Percentiles rank a stretch among this genome's conserved stretches.
Conservation (phyloP, 2,888 invertebrate genomes). For the Apomyelois bistriatella region DNA sequence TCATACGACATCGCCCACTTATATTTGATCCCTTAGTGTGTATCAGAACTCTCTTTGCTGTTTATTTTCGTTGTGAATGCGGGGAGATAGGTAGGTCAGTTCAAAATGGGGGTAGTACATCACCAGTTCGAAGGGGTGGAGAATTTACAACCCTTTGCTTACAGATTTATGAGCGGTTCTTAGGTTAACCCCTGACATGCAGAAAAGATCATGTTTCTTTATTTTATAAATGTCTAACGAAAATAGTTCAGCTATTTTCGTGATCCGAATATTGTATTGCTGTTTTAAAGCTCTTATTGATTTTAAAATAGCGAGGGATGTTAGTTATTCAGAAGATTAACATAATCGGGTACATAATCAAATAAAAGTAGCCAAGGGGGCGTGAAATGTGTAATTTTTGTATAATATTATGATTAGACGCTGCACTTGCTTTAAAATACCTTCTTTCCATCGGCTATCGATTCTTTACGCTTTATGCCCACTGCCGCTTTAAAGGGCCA, state of each 20-base stretch:
- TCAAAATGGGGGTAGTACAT: constrained; percentile 47
- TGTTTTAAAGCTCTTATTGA: neutral
- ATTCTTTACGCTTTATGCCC: too few relatives aligned
- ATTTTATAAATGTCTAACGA: constrained; percentile 65
- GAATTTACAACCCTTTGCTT: constrained; percentile 75
- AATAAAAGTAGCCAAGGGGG: too few relatives aligned
- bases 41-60: constrained; percentile 19
- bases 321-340: neutral
- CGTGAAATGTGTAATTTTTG: too few relatives aligned
- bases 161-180: constrained; percentile 67
- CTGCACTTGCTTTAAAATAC: too few relatives aligned
- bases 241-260: constrained; percentile 51
- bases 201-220: constrained; percentile 72
- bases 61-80: constrained; percentile 13
- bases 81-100: constrained; percentile 29
- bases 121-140: constrained; percentile 57
- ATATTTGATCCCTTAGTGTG: constrained; percentile 30
- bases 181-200: constrained; percentile 61
- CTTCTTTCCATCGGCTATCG: too few relatives aligned
- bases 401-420: too few relatives aligned
- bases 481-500: too few relatives aligned
- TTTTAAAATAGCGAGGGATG: neutral
- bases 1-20: constrained; percentile 47
- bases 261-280: constrained; percentile 16
- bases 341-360: too few relatives aligned